Evolutionary conservation across 1,140 invertebrate genomes (phyloP), one percentile per base, ranked within the genome.

Genomic region (Lordiphosa clarofinis): DNA sequence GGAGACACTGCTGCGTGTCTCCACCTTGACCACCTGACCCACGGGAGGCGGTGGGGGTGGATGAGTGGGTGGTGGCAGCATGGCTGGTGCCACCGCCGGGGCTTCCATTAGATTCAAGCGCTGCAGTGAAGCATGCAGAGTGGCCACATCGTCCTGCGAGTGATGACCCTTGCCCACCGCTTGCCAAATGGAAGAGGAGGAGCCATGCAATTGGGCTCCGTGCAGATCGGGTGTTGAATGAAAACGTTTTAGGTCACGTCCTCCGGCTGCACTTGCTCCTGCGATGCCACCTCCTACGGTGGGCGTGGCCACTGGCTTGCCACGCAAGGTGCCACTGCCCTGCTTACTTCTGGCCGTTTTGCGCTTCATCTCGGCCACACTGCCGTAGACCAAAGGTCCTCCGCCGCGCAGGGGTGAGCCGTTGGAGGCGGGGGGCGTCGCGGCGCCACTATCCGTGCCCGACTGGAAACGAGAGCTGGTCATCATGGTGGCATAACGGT

Each of bases 351-450:
- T 70, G 19, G 95, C 92, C 89, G 87, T 74, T 47, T 89, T 89
- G 31, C 95, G 92, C 90, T 98, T 98, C 96, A 98, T 98, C 89
- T 98, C 96, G 0, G 96, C 95, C 44, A 98, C 96, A 88, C 96
- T 98, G 39, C 96, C 95, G 15, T 98, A 98, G 19, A 98, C 96
- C 4, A 89, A 60, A 2, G 92, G 91, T 21, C 92, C 92, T 0
- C 48, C 58, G 0, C 40, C 59, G 74, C 93, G 92, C 39, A 92
- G 91, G 44, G 93, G 93, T 8, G 94, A 94, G 0, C 78, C 72
- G 19, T 69, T 88, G 4, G 61, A 43, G 9, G 75, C 79, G 56
- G 93, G 93, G 9, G 93, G 93, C 56, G 91, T 91, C 61, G 90
- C 91, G 19, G 90, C 86, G 19, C 89, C 87, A 36, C 84, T 89